Conservation (phyloP, 2,888 invertebrate genomes). For the Cremastinae sp. region DNA sequence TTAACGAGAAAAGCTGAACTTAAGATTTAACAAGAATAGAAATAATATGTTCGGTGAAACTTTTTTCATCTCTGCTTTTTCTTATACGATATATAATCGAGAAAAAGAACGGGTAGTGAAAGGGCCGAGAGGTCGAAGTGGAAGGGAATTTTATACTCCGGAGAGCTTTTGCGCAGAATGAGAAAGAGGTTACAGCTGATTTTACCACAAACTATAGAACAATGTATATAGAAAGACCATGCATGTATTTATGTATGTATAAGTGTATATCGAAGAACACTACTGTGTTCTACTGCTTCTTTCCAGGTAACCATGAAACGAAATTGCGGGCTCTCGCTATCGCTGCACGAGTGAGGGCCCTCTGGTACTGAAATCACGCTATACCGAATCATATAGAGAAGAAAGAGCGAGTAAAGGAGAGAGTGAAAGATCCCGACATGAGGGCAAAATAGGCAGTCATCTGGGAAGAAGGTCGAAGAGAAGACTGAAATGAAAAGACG, state of each 20-base stretch:
- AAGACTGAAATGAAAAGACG: constrained; percentile 22
- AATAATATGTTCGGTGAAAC: neutral
- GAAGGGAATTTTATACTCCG: neutral
- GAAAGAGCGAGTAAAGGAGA: constrained; percentile 30
- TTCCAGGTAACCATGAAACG: constrained; percentile 67
- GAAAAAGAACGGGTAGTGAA: neutral
- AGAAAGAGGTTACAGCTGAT: constrained; percentile 43
- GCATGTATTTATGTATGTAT: constrained; percentile 26
- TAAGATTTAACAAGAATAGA: too few species aligned
- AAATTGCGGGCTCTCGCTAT: constrained; percentile 71
- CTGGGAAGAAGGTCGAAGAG: constrained; percentile 24
- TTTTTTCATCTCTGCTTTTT: constrained; percentile 27
- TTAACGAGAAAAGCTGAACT: too few species aligned
- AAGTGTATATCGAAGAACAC: constrained; percentile 38
- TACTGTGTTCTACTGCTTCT: constrained; percentile 53
- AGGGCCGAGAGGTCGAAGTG: neutral
- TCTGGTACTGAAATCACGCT: constrained; percentile 69
- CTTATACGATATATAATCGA: constrained; percentile 13
- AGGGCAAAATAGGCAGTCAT: constrained; percentile 4
- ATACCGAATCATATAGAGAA: constrained; percentile 55
- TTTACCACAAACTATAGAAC: constrained; percentile 36
- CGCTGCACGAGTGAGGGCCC: constrained; percentile 68
- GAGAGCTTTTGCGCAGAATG: constrained; percentile 27
- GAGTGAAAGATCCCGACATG: constrained; percentile 41
- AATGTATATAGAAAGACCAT: constrained; percentile 10